Conservation (phyloP, 2,797 vertebrate species). For the Pipistrellus pipistrellus region DNA sequence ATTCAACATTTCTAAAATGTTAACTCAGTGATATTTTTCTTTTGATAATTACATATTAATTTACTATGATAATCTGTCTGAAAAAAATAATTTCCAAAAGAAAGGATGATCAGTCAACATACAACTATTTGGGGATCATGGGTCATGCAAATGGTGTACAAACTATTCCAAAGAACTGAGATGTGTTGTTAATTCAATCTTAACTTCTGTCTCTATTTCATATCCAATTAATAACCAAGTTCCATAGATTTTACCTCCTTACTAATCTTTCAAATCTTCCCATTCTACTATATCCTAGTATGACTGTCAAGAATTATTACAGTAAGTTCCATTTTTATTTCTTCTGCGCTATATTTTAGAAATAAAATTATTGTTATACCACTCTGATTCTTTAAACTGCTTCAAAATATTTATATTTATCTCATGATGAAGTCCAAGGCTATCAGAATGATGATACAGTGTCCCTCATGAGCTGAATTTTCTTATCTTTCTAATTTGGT, state of each 20-base stretch:
- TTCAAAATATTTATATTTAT: constrained; percentile 4
- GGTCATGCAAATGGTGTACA: neutral
- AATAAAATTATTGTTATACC: neutral
- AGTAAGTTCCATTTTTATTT: neutral
- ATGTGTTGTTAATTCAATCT: neutral
- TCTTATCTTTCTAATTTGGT: neutral
- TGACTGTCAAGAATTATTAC: neutral
- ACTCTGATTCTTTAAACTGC: neutral
- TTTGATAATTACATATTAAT: constrained; percentile 41
- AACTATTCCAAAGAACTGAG: neutral
- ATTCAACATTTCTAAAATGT: constrained; percentile 75
- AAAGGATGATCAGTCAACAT: neutral
- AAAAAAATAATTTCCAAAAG: constrained; percentile 25
- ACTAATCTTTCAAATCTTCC: neutral
- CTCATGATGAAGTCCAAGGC: neutral
- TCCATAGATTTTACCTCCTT: neutral
- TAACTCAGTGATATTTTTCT: constrained; percentile 15
- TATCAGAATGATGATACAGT: neutral
- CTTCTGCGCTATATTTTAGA: neutral
- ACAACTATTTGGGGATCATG: neutral
- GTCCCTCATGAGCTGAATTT: neutral
- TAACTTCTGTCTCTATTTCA: neutral
- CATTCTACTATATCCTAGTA: neutral
- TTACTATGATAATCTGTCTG: neutral
- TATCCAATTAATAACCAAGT: neutral